These are phyloP conservation scores for Liolophura sinensis DNA, from an alignment of 1,140 invertebrate genomes.

Conservation along the genomic window DNA sequence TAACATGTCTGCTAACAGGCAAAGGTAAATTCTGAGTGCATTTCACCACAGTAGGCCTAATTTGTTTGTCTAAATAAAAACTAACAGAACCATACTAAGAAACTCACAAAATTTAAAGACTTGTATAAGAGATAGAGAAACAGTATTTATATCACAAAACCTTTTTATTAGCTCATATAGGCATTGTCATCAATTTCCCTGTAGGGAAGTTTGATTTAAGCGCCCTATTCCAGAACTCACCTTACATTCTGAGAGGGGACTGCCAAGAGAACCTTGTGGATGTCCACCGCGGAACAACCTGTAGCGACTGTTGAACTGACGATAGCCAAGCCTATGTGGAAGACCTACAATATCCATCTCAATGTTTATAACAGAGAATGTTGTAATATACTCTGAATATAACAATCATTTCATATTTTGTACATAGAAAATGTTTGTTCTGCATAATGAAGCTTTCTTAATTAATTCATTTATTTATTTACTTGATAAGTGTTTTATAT, in stretches of 20 bases:
- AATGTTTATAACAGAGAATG: constrained; percentile 62
- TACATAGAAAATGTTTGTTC: too few relatives aligned
- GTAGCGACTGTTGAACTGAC: constrained; percentile 88
- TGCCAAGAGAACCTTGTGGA: not conserved
- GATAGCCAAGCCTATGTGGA: constrained; percentile 92
- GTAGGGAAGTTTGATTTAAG: not conserved
- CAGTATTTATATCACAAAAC: not conserved
- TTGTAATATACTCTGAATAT: constrained; percentile 1
- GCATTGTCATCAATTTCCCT: not conserved
- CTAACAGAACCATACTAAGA: not conserved
- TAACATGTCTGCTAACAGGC: too few relatives aligned
- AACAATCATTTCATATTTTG: not conserved
- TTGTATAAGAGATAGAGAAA: not conserved
- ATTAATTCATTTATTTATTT: too few relatives aligned
- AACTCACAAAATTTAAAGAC: too few relatives aligned
- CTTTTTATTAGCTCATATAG: not conserved
- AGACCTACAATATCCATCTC: constrained; percentile 65
- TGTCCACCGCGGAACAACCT: constrained; percentile 47
- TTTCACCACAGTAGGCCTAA: not conserved
- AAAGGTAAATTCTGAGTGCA: not conserved
- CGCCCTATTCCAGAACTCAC: not conserved
- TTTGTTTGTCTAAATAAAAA: not conserved
- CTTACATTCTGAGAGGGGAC: not conserved
- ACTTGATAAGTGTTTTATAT: too few relatives aligned
- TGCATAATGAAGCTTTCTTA: too few relatives aligned